Evolutionary conservation across 2,113 vertebrate genomes (phyloP).

Genomic region (Saccopteryx leptura): DNA sequence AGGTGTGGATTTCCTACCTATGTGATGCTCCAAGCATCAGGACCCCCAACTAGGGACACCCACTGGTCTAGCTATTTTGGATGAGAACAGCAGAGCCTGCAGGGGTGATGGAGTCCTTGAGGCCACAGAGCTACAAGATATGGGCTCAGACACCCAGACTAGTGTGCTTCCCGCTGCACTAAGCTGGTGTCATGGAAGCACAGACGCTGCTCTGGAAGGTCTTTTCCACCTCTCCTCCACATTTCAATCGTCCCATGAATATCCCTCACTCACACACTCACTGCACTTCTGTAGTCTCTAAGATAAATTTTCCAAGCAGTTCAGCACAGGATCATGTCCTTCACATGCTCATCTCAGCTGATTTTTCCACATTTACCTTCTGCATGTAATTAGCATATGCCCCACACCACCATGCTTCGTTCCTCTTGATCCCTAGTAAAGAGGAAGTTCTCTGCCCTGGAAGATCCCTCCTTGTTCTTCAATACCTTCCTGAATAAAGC

Average conservation of each 20-base stretch:
- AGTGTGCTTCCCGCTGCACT: fast-evolving
- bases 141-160: background rate
- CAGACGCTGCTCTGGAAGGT: no score
- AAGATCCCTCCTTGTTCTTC: fast-evolving
- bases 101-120: fast-evolving
- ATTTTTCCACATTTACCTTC: background rate
- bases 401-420: no score
- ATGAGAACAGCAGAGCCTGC: background rate
- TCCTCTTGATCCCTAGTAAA: fast-evolving
- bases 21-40: fast-evolving
- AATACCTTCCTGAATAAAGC: fast-evolving
- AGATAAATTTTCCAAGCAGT: no score
- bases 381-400: fast-evolving
- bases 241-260: fast-evolving
- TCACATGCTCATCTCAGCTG: background rate
- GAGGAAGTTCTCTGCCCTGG: background rate
- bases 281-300: background rate
- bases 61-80: background rate
- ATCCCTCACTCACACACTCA: fast-evolving
- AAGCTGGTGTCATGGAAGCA: fast-evolving
- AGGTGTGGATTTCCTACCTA: no score
- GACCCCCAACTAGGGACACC: fast-evolving
- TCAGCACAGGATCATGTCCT: fast-evolving
- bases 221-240: background rate
- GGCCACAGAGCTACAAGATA: fast-evolving